A percentile compares a stretch with the other conserved stretches of the same genome.
phyloP scores from a whole-genome alignment of 2,113 vertebrate genomes.

The Ptychochromis oligacanthus region DNA sequence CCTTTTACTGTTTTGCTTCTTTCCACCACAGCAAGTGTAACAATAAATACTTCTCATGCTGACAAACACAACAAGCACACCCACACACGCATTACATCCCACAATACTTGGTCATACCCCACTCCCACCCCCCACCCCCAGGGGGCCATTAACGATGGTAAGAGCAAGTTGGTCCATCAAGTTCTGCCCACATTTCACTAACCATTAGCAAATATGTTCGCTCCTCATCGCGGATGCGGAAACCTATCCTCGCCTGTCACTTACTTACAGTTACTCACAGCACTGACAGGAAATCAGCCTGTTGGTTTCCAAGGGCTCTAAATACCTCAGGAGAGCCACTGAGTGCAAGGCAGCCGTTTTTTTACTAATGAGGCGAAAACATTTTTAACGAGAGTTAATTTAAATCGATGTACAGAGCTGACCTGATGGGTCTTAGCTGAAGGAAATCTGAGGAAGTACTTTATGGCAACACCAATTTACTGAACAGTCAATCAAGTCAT shows the following conservation, averaged over 20 bases:
- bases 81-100: conserved; percentile 30
- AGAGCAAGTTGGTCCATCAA: conserved; percentile 58
- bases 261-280: conserved; percentile 74
- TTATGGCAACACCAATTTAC: conserved; percentile 3
- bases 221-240: conserved; percentile 57
- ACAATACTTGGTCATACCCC: conserved; percentile 43
- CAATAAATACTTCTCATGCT: conserved; percentile 18
- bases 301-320: conserved; percentile 40
- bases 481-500: conserved; percentile 1
- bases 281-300: conserved; percentile 64
- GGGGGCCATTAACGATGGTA: conserved; percentile 54
- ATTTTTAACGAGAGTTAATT: conserved; percentile 40
- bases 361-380: conserved; percentile 55
- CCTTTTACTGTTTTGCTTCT: background rate
- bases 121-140: conserved; percentile 14
- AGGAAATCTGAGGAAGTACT: conserved; percentile 31
- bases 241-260: conserved; percentile 64
- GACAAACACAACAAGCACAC: conserved; percentile 19
- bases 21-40: background rate
- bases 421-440: conserved; percentile 23
- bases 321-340: conserved; percentile 52
- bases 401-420: conserved; percentile 22
- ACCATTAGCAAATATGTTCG: conserved; percentile 59
- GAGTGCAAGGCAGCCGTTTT: conserved; percentile 47
- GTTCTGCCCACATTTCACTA: conserved; percentile 45